Conservation (phyloP, 64 coral and sea anemone genomes). For the Stylophora pistillata region DNA sequence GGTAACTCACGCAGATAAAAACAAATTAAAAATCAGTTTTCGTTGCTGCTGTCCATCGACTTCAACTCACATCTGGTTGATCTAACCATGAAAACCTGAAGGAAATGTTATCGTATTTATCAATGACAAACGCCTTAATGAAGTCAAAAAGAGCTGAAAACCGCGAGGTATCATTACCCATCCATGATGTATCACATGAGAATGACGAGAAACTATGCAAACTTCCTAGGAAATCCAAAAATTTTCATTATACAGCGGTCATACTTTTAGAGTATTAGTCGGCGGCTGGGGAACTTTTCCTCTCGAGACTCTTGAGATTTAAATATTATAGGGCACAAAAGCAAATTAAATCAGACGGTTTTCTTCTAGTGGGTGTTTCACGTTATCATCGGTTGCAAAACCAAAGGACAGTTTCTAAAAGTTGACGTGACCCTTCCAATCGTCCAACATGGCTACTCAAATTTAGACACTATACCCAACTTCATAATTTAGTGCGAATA, state of each 20-base stretch:
- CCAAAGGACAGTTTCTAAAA: not conserved
- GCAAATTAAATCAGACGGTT: not conserved
- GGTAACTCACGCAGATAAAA: not conserved
- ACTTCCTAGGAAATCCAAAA: not conserved
- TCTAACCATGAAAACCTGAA: not conserved
- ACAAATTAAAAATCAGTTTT: slow-evolving; percentile 4
- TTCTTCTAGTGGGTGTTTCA: not conserved
- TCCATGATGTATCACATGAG: not conserved
- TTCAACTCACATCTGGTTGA: not conserved
- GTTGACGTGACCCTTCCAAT: slow-evolving; percentile 9
- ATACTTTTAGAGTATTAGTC: not conserved
- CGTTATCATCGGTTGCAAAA: not conserved
- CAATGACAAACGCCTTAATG: not conserved
- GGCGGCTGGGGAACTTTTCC: not conserved
- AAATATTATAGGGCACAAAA: not conserved
- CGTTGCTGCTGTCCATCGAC: not conserved
- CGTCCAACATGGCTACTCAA: slow-evolving; percentile 37
- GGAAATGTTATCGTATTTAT: not conserved
- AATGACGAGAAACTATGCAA: not conserved
- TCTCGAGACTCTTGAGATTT: not conserved
- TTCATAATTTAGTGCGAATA: not conserved
- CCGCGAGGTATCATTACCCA: not conserved
- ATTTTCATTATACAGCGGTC: not conserved
- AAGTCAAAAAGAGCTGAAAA: not conserved
- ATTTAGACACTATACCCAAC: slow-evolving; percentile 13